phyloP scores from a whole-genome alignment of 2,797 vertebrate genomes.

The Amphiprion clarkii region DNA sequence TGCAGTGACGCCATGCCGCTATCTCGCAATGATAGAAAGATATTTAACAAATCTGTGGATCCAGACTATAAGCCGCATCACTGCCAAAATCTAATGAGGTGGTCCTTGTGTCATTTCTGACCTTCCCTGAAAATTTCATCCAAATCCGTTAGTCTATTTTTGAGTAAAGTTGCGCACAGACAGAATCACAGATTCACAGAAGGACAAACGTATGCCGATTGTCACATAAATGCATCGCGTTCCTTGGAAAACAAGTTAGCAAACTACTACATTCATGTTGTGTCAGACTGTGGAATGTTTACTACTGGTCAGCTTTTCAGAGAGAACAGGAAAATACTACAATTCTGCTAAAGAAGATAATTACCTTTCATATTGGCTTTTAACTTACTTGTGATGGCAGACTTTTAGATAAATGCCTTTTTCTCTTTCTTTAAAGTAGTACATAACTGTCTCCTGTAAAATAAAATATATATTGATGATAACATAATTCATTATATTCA shows the following conservation, averaged over 20 bases:
- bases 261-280: background rate
- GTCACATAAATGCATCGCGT: no score
- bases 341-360: background rate
- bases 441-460: background rate
- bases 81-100: no score
- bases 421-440: background rate
- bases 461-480: background rate
- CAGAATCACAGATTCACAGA: no score
- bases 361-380: conserved; percentile 19
- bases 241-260: background rate
- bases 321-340: background rate
- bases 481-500: background rate
- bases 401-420: conserved; percentile 5
- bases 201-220: no score
- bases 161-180: no score
- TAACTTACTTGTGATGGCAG: conserved; percentile 8
- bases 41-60: no score
- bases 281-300: background rate
- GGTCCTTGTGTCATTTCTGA: no score
- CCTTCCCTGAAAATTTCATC: no score
- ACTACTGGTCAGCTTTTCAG: background rate
- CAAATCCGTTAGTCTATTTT: no score
- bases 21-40: no score
- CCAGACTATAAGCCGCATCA: no score
- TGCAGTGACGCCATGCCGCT: no score